A percentile compares a stretch with the other conserved stretches of the same genome.
These are phyloP conservation scores for Strongylocentrotus purpuratus DNA, from an alignment of 35 echinoderm and acorn worm genomes.

Conservation along the genomic window DNA sequence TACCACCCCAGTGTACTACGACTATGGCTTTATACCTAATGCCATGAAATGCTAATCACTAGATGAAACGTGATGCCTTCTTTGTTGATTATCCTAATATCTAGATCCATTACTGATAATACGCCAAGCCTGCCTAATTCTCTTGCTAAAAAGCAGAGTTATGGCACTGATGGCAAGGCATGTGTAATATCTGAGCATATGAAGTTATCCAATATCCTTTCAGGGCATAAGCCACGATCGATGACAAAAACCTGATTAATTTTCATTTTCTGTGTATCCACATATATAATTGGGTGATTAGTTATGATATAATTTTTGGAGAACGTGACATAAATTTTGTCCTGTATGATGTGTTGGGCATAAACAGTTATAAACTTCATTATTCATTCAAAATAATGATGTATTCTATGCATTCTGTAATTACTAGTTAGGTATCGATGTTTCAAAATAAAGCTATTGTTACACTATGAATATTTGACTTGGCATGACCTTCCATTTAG, in stretches of 20 bases:
- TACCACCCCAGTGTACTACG: not conserved
- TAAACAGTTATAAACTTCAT: not conserved
- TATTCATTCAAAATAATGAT: not conserved
- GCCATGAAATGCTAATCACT: not conserved
- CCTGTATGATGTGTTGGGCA: not conserved
- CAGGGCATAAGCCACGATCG: too few relatives aligned
- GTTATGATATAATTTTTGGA: not conserved
- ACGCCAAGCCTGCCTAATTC: not conserved
- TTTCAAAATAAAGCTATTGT: not conserved
- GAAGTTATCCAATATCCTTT: too few relatives aligned
- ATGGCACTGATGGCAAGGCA: not conserved
- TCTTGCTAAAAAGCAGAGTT: not conserved
- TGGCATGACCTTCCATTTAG: not conserved
- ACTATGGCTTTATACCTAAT: not conserved
- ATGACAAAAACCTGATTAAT: too few relatives aligned
- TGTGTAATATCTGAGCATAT: not conserved
- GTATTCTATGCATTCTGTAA: not conserved
- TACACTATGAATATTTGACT: not conserved
- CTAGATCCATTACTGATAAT: slow-evolving; percentile 10
- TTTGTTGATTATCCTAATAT: not conserved
- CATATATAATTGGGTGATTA: not conserved
- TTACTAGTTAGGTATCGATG: not conserved
- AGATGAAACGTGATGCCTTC: not conserved
- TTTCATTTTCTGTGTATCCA: too few relatives aligned
- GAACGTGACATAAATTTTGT: not conserved